Evolutionary conservation across 2,888 invertebrate species (phyloP).

Genomic region (Hipparchia semele): DNA sequence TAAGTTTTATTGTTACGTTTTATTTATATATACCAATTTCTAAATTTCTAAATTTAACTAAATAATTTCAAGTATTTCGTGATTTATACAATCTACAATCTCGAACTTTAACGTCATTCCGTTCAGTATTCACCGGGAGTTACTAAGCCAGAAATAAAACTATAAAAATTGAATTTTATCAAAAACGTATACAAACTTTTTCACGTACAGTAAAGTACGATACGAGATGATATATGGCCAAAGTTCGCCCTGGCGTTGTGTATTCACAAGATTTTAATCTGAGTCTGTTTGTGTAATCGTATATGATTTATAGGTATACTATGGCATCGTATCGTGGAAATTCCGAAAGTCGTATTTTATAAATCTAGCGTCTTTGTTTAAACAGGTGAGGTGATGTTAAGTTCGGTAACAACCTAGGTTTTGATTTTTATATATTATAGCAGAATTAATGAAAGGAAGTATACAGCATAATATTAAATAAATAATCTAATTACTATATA

Average conservation of each 20-base stretch:
- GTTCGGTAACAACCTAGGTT: background rate
- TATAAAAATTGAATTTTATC: slow-evolving; percentile 12
- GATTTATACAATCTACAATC: background rate
- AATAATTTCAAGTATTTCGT: too few species aligned
- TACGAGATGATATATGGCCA: slow-evolving; percentile 16
- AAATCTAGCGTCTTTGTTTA: background rate
- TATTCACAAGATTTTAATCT: slow-evolving; percentile 19
- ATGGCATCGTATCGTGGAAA: background rate
- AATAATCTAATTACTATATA: too few species aligned
- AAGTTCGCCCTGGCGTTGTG: background rate
- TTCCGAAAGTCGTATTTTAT: background rate
- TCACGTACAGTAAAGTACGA: background rate
- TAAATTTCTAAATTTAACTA: too few species aligned
- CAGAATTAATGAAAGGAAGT: too few species aligned
- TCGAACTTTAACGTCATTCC: too few species aligned
- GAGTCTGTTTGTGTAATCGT: slow-evolving; percentile 9
- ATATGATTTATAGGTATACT: slow-evolving; percentile 8
- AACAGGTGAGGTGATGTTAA: background rate
- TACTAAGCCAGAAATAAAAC: background rate
- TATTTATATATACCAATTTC: too few species aligned
- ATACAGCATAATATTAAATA: too few species aligned
- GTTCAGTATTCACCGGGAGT: background rate
- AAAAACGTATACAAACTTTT: slow-evolving; percentile 16
- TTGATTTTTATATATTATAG: too few species aligned
- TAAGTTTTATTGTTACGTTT: too few species aligned